Evolutionary conservation across 2,888 invertebrate species (phyloP).

Genomic region (Cataglyphis rosenhaueri): DNA sequence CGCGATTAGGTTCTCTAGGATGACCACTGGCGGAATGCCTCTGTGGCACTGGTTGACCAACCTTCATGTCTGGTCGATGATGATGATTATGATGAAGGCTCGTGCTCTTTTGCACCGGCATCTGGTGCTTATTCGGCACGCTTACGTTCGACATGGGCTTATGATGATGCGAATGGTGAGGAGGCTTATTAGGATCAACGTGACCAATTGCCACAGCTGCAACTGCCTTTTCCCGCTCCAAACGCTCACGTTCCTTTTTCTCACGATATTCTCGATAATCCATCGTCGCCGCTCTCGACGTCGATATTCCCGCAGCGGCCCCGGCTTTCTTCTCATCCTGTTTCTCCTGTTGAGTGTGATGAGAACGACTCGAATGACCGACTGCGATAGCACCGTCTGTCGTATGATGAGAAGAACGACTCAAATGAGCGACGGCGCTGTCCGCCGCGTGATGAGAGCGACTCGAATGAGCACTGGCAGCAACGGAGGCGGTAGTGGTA

Average conservation of each 20-base stretch:
- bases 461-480: conserved; percentile 75
- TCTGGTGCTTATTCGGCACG: conserved; percentile 82
- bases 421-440: conserved; percentile 74
- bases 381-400: neutral
- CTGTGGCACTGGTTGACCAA: conserved; percentile 79
- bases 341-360: conserved; percentile 73
- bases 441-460: conserved; percentile 57
- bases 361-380: conserved; percentile 78
- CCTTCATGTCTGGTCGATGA: conserved; percentile 79
- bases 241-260: conserved; percentile 88
- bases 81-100: conserved; percentile 80
- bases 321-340: conserved; percentile 80
- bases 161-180: conserved; percentile 80
- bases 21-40: conserved; percentile 75
- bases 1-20: conserved; percentile 73
- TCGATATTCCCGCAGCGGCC: conserved; percentile 61
- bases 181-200: conserved; percentile 74
- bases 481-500: neutral
- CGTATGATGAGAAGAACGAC: conserved; percentile 60
- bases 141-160: conserved; percentile 76
- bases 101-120: conserved; percentile 76
- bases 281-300: conserved; percentile 83
- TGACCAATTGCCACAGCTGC: conserved; percentile 69
- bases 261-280: conserved; percentile 89
- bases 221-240: conserved; percentile 86